A percentile compares a stretch with the other conserved stretches of the same genome.
Evolutionary conservation across 2,888 invertebrate species (phyloP).

Genomic region (Omphaloscelis lunosa): DNA sequence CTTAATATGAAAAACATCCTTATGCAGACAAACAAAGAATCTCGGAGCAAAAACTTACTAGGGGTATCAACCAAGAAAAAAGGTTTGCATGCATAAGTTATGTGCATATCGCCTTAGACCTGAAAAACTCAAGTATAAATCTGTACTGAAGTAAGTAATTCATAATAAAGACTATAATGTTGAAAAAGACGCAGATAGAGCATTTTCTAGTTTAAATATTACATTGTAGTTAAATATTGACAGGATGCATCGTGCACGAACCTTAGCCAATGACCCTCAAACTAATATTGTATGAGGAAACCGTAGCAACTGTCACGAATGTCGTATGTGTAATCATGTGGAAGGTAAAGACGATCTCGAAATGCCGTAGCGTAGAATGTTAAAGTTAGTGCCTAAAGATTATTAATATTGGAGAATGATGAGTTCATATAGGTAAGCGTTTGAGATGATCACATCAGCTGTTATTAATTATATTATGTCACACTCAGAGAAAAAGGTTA

Average conservation of each 20-base stretch:
- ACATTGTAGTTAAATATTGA: conserved; percentile 38
- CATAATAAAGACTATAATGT: neutral
- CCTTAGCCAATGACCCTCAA: conserved; percentile 30
- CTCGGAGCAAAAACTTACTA: conserved; percentile 7
- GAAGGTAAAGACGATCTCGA: neutral
- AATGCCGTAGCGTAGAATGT: neutral
- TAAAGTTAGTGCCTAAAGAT: neutral
- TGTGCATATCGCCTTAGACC: conserved; percentile 17
- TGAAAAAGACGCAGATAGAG: conserved; percentile 2
- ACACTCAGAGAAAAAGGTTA: neutral
- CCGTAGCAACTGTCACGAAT: conserved; percentile 34
- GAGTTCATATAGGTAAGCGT: neutral
- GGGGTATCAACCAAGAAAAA: conserved; percentile 13
- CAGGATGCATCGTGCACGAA: conserved; percentile 31
- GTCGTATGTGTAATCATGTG: conserved; percentile 9
- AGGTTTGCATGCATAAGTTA: conserved; percentile 46
- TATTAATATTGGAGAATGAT: neutral
- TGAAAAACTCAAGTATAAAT: conserved; percentile 30
- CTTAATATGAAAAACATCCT: neutral
- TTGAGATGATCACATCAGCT: neutral
- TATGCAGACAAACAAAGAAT: neutral
- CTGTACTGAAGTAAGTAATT: neutral
- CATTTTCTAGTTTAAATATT: conserved; percentile 36
- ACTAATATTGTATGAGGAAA: conserved; percentile 48
- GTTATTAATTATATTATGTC: neutral